phyloP scores from a whole-genome alignment of 2,888 invertebrate genomes.

The Cantharis nigra region DNA sequence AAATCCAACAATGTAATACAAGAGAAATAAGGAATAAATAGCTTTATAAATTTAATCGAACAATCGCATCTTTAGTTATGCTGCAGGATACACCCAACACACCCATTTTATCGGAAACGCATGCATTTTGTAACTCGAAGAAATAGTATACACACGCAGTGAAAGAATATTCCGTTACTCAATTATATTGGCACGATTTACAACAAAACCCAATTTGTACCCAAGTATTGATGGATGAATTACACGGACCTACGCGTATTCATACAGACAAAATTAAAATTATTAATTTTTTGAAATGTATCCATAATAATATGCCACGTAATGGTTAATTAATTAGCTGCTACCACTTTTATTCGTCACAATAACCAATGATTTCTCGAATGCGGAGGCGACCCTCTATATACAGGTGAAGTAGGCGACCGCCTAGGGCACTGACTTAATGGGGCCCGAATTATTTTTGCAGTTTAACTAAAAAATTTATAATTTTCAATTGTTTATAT shows the following conservation, averaged over 20 bases:
- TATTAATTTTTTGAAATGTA: neutral
- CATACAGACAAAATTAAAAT: neutral
- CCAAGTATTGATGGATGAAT: neutral
- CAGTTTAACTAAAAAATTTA: no score
- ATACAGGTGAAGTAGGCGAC: no score
- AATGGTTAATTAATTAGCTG: no score
- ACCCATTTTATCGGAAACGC: constrained; percentile 6
- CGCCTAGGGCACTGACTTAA: no score
- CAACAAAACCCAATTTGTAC: neutral
- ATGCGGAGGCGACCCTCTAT: no score
- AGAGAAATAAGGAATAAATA: constrained; percentile 13
- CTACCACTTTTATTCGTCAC: no score
- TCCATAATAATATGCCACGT: no score
- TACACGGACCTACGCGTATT: neutral
- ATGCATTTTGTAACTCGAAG: neutral
- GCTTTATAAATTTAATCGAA: constrained; percentile 21
- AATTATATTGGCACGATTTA: neutral
- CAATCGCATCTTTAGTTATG: constrained; percentile 17
- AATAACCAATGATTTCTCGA: no score
- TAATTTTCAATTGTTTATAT: no score
- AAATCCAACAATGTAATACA: constrained; percentile 9
- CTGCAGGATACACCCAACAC: neutral
- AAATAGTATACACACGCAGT: neutral
- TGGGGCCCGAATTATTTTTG: no score
- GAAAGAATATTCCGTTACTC: neutral